These are phyloP conservation scores for Acanthopleura granulata DNA, from an alignment of 2,888 invertebrate genomes.

Conservation along the genomic window DNA sequence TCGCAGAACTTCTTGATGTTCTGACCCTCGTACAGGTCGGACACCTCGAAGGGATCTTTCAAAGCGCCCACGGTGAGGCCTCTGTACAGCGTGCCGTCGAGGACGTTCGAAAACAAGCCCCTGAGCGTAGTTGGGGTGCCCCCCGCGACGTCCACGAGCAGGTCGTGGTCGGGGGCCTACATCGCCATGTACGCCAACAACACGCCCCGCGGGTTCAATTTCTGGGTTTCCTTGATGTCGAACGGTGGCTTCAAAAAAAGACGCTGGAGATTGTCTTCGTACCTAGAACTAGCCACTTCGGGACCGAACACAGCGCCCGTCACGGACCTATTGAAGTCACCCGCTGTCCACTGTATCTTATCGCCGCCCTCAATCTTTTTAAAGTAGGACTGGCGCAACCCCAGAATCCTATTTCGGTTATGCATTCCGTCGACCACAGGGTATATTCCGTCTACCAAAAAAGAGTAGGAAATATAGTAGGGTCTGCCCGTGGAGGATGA, in stretches of 20 bases:
- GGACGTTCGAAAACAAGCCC: neutral
- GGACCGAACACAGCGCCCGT: neutral
- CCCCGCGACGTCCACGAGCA: neutral
- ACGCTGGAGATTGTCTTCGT: neutral
- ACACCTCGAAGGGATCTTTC: constrained; percentile 4
- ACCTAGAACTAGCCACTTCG: neutral
- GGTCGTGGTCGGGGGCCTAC: neutral
- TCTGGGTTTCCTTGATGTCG: neutral
- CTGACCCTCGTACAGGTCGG: constrained; percentile 1
- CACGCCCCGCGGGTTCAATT: neutral
- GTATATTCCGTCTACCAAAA: neutral
- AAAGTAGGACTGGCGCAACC: neutral
- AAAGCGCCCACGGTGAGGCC: neutral
- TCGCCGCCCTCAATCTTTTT: neutral
- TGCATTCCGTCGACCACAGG: neutral
- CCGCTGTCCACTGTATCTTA: neutral
- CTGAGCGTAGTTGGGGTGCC: neutral
- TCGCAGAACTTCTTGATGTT: neutral
- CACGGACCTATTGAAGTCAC: neutral
- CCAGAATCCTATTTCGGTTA: neutral
- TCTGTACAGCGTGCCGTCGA: constrained; percentile 3
- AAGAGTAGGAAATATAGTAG: neutral
- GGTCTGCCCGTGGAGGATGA: neutral
- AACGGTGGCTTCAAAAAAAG: neutral
- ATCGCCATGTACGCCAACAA: constrained; percentile 1